These are phyloP conservation scores for Poecile montanus DNA, from an alignment of 2,797 vertebrate genomes.

Conservation along the genomic window DNA sequence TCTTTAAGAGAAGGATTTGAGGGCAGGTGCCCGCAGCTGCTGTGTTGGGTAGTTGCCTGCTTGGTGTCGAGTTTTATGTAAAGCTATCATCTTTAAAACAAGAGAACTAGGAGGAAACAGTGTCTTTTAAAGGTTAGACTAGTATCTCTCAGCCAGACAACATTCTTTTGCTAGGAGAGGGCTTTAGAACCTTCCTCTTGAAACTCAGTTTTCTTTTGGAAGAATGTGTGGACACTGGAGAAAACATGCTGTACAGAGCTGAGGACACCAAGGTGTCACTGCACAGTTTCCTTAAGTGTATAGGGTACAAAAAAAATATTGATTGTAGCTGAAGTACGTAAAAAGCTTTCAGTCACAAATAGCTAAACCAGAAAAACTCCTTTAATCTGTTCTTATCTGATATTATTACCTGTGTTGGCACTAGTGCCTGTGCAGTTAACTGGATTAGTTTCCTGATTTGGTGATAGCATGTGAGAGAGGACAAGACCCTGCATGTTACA, in stretches of 20 bases:
- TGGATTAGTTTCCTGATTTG: slow-evolving; percentile 36
- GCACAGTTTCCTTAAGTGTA: not conserved
- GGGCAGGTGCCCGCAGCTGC: not conserved
- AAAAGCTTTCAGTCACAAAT: slow-evolving; percentile 10
- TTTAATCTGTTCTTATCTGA: slow-evolving; percentile 19
- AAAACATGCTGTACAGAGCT: not conserved
- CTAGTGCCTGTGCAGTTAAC: not conserved
- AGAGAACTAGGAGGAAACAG: not conserved
- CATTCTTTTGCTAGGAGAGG: not conserved
- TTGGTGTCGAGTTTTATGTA: not conserved
- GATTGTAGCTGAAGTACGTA: not conserved
- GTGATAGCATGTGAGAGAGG: not conserved
- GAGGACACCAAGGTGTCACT: not conserved
- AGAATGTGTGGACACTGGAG: not conserved
- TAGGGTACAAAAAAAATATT: not conserved
- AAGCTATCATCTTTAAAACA: not conserved
- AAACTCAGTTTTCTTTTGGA: not conserved
- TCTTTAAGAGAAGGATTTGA: not conserved
- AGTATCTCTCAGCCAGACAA: not conserved
- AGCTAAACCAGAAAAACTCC: slow-evolving; percentile 31
- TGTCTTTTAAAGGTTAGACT: not conserved
- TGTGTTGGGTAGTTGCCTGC: not conserved
- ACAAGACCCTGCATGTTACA: not conserved
- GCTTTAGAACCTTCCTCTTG: not conserved
- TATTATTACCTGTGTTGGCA: slow-evolving; percentile 19